Evolutionary conservation across 2,797 vertebrate species (phyloP), one percentile per base, ranked within the genome.

Genomic region (Hippopotamyrus pictus): DNA sequence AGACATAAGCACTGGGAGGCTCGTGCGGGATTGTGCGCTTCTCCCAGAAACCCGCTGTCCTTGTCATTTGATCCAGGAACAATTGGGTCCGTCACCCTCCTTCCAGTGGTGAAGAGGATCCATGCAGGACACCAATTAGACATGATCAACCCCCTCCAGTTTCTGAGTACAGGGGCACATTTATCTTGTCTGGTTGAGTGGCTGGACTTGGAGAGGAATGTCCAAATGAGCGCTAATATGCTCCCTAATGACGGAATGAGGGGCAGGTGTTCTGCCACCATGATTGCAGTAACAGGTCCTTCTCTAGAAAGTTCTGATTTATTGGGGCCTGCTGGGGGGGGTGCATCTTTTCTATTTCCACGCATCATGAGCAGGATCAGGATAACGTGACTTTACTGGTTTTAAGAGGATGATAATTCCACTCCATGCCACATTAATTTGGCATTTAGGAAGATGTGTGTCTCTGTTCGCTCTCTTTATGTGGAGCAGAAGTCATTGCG

Each of bases 51-150:
- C 17, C 73, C 33, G 1, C 37, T 79, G 37, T 17, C 17, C 37
- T 41, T 44, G 83, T 54, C 88, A 89, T 90, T 88, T 82, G 90
- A 89, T 92, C 88, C 62, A 87, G 86, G 89, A 90, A 53, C 88
- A 88, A 53, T 86, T 89, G 22, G 51, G 86, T 86, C 87, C 90
- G 90, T 88, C 88, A 89, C 25, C 65, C 65, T 73, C 11, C 29
- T 73, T 91, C 88, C 85, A 90, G 91, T 89, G 89, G 90, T 89
- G 89, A 62, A 41, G 90, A 89, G 89, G 89, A 84, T 91, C 89
- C 92, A 92, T 93, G 91, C 90, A 86, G 83, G 88, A 88, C 76
- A 91, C 90, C 88, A 88, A 88, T 91, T 88, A 90, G 79, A 37
- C 37, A 22, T 88, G 84, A 86, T 59, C 37, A 90, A 57, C 41